These are phyloP conservation scores for Hippocampus zosterae DNA, from an alignment of 2,113 vertebrate species.

Conservation along the genomic window DNA sequence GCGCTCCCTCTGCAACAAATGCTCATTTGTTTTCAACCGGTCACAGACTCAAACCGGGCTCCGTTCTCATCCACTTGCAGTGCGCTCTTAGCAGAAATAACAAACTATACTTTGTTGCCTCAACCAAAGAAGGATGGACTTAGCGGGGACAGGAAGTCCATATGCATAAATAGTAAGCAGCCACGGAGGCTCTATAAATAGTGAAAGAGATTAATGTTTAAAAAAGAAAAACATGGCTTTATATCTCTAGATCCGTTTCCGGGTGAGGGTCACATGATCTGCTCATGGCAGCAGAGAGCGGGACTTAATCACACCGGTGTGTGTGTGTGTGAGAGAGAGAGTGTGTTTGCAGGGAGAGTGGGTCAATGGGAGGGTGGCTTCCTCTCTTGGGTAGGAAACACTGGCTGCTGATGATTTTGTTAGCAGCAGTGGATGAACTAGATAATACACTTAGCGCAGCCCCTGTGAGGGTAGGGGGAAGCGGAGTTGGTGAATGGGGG, in stretches of 20 bases:
- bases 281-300: slow-evolving; percentile 52
- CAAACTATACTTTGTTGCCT: slow-evolving; percentile 27
- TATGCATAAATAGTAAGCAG: slow-evolving; percentile 43
- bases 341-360: neutral
- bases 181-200: slow-evolving; percentile 52
- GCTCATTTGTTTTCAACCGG: slow-evolving; percentile 10
- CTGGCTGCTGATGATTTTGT: slow-evolving; percentile 51
- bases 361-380: slow-evolving; percentile 28
- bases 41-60: slow-evolving; percentile 17
- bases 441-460: slow-evolving; percentile 65
- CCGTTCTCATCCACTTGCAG: slow-evolving; percentile 16
- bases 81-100: slow-evolving; percentile 23
- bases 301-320: slow-evolving; percentile 51
- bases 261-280: slow-evolving; percentile 62
- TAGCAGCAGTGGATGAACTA: slow-evolving; percentile 60
- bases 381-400: slow-evolving; percentile 42
- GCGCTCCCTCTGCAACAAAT: slow-evolving; percentile 16
- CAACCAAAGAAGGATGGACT: slow-evolving; percentile 36
- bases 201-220: slow-evolving; percentile 40
- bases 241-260: slow-evolving; percentile 46
- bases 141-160: slow-evolving; percentile 50
- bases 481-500: neutral
- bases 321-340: neutral
- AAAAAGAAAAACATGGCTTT: slow-evolving; percentile 26
- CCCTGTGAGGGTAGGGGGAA: slow-evolving; percentile 34